Evolutionary conservation across 92 coral and sea anemone genomes (phyloP).

Genomic region (Parazoanthus swiftii): DNA sequence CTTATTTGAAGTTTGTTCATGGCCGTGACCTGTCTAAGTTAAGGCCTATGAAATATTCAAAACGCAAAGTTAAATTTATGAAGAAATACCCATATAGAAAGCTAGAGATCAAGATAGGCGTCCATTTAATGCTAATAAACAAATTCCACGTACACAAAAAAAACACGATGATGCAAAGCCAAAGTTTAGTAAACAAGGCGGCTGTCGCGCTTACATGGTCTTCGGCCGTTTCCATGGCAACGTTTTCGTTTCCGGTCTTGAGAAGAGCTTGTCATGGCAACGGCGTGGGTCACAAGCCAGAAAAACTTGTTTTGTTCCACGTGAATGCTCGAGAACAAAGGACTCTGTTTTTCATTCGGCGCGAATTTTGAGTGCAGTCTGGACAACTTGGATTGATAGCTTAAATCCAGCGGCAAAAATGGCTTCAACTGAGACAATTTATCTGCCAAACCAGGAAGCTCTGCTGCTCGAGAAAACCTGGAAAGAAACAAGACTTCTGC

Average conservation of each 20-base stretch:
- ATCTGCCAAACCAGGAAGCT: background rate
- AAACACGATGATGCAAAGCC: too few species aligned
- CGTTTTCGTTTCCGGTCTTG: background rate
- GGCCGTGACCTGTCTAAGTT: too few species aligned
- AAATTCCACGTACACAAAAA: too few species aligned
- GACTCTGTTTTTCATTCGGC: constrained; percentile 1
- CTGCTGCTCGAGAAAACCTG: background rate
- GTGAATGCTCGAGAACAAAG: background rate
- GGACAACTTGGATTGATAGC: background rate
- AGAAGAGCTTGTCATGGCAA: background rate
- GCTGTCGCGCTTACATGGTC: too few species aligned
- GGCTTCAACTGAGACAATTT: constrained; percentile 1
- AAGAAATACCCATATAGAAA: too few species aligned
- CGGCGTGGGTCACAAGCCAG: constrained; percentile 18
- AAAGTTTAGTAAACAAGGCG: too few species aligned
- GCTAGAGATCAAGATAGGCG: too few species aligned
- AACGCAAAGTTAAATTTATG: too few species aligned
- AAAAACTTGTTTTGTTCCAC: background rate
- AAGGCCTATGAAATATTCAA: too few species aligned
- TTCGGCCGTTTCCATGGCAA: background rate
- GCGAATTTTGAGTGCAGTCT: constrained; percentile 8
- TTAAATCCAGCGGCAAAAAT: background rate
- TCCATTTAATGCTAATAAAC: too few species aligned
- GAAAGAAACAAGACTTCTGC: background rate
- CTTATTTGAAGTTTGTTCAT: too few species aligned